Base-by-base conservation (phyloP, 2,797 vertebrate species). In the Esox masquinongy region DNA sequence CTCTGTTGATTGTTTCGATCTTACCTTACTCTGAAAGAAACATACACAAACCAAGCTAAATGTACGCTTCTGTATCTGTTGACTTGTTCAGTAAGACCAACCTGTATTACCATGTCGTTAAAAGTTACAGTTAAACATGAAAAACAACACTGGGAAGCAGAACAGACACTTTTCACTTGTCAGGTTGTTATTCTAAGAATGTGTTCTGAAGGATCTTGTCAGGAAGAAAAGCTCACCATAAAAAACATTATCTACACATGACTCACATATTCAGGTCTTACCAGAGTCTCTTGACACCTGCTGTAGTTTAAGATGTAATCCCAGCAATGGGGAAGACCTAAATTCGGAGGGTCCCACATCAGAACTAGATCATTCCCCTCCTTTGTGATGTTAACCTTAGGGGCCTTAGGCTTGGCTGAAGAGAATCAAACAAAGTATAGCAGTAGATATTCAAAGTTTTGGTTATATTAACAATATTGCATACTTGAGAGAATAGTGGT, bases 361-460 rank as follows among this genome's bases (percentile, higher is more conserved):
- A 72, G 5, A 34, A 56, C 15, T 3, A 72, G 70, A 5, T 34
- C 36, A 4, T 11, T 39, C 2, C 70, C 31, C 19, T 15, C 31
- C 34, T 72, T 19, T 59, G 51, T 72, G n/a, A 72, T 72, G 8
- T 36, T 59, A 19, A 72, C 14, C n/a, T 61, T 59, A 7, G 70
- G 70, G n/a, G 51, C 51, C 19, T 11, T 31, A 14, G 70, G 19
- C 19, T 61, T 72, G 29, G 59, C 70, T 72, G 70, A 6, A n/a
- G 53, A 59, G 69, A 70, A 50, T 31, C 26, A 31, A 16, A 51
- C 53, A 56, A 7, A 56, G 53, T 56, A 22, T 56, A 56, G 16
- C 53, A 56, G 7, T 56, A 56, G 19, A 22, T 56, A 56, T 39
- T 56, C 1, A 56, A 19, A 56, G n/a, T 56, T n/a, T 56, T 56